Base-by-base conservation (phyloP, 2,888 invertebrate species). In the Lasioglossum morio region DNA sequence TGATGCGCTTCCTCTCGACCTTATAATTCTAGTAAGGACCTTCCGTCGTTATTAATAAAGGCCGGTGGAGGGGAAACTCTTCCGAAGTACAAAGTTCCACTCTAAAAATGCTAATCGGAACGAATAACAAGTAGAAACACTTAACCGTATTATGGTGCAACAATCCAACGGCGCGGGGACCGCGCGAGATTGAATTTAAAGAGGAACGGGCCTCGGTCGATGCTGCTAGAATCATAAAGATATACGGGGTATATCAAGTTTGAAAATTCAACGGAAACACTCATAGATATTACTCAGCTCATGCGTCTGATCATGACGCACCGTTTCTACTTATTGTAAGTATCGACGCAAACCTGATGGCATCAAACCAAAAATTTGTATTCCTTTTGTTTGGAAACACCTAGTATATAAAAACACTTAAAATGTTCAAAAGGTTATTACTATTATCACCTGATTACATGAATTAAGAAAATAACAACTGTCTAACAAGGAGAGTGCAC, bases 151-250 rank as follows among this genome's bases (percentile, higher is more conserved):
- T 74, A 70, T 27, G 46, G 37, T 82, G 43, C 66, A n/a, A 63
- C 48, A 70, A 77, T 48, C 63, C 46, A 30, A 43, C 72, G 37
- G 34, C 34, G 14, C 40, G 16, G 14, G 16, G 7, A 30, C 16
- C 30, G 30, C 63, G 57, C 14, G 57, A 69, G 53, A 82, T 84
- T 84, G 83, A 84, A 83, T 84, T 77, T 46, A 72, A 70, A 53
- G 27, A 77, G 70, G 16, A 77, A 40, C 16, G 69, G 72, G 63
- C 27, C n/a, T 70, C 37, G 16, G 53, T 30, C 53, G n/a, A 57
- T n/a, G 75, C 46, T 12, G 5, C 40, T 23, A 34, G 16, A 76
- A n/a, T 66, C 34, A 53, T 73, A 46, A 84, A 79, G 40, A 37
- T 16, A 57, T 37, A 57, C 12, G 0, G 3, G 10, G 53, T 19